phyloP scores from a whole-genome alignment of 2,113 vertebrate genomes.

The Coptodon rendalli region DNA sequence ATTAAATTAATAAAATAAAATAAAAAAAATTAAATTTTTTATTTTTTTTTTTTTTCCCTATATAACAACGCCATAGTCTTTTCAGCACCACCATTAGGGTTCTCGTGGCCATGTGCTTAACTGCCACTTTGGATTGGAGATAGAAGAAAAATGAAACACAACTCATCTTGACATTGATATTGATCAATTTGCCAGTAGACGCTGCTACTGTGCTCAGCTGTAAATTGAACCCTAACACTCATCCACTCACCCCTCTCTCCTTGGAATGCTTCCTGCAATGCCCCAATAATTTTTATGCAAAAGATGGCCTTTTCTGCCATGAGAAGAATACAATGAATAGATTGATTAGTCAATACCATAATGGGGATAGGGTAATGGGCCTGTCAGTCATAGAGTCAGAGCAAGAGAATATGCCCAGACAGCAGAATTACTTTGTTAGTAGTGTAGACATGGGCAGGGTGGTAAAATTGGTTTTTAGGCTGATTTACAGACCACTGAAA shows the following conservation, averaged over 20 bases:
- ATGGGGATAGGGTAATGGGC: conserved; percentile 68
- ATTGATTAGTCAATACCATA: conserved; percentile 72
- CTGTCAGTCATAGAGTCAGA: conserved; percentile 57
- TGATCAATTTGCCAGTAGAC: conserved; percentile 35
- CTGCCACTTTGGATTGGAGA: neutral
- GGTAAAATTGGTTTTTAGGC: neutral
- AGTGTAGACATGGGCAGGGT: neutral
- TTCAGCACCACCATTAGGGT: neutral
- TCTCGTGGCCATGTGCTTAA: neutral
- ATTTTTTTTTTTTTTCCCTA: neutral
- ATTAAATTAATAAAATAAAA: too few relatives aligned
- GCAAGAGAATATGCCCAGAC: conserved; percentile 13
- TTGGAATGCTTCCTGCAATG: conserved; percentile 8
- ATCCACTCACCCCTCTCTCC: conserved; percentile 4
- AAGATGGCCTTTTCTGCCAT: conserved; percentile 54
- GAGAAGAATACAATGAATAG: conserved; percentile 57
- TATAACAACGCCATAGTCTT: neutral
- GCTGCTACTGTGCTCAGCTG: conserved; percentile 1
- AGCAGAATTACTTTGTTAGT: conserved; percentile 8
- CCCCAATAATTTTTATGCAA: conserved; percentile 56
- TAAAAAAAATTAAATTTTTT: too few relatives aligned
- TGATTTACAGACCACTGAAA: neutral
- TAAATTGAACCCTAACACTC: conserved; percentile 47
- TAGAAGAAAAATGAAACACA: neutral
- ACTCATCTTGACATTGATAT: conserved; percentile 44